phyloP scores from a whole-genome alignment of 2,113 vertebrate genomes.

The Cyprinus carpio region DNA sequence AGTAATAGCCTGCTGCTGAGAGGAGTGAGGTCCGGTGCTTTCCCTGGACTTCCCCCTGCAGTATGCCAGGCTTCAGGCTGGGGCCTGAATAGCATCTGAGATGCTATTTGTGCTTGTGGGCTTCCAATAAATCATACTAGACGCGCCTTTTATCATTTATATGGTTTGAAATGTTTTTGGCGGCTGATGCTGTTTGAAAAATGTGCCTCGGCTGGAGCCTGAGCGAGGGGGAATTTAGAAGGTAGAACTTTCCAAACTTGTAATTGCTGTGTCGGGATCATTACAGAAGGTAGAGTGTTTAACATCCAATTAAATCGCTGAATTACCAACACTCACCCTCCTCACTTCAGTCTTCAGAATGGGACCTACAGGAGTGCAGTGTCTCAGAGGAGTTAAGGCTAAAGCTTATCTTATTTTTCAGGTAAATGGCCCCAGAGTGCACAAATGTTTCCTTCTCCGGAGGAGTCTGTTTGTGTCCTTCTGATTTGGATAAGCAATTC shows the following conservation, averaged over 20 bases:
- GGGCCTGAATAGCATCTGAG: conserved; percentile 15
- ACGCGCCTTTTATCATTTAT: conserved; percentile 23
- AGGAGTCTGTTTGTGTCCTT: conserved; percentile 59
- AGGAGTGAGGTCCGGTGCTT: conserved; percentile 40
- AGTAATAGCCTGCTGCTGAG: background rate
- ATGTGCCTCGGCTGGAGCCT: conserved; percentile 17
- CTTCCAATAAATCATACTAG: conserved; percentile 35
- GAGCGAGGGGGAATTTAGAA: background rate
- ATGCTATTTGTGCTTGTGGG: conserved; percentile 23
- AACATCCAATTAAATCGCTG: conserved; percentile 21
- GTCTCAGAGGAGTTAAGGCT: conserved; percentile 9
- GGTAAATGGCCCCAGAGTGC: conserved; percentile 48
- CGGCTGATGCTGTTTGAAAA: conserved; percentile 27
- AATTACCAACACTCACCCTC: conserved; percentile 13
- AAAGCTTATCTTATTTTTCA: conserved; percentile 53
- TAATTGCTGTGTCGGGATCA: conserved; percentile 10
- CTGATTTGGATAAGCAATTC: conserved; percentile 64
- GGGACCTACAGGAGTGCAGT: conserved; percentile 14
- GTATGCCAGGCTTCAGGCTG: conserved; percentile 19
- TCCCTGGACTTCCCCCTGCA: conserved; percentile 54
- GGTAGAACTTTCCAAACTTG: conserved; percentile 17
- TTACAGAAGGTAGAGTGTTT: conserved; percentile 35
- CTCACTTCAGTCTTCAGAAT: conserved; percentile 2
- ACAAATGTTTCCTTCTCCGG: conserved; percentile 49
- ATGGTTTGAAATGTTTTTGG: conserved; percentile 37